These are phyloP conservation scores for Peromyscus nudipes DNA, from an alignment of 2,797 vertebrate species.

Conservation along the genomic window DNA sequence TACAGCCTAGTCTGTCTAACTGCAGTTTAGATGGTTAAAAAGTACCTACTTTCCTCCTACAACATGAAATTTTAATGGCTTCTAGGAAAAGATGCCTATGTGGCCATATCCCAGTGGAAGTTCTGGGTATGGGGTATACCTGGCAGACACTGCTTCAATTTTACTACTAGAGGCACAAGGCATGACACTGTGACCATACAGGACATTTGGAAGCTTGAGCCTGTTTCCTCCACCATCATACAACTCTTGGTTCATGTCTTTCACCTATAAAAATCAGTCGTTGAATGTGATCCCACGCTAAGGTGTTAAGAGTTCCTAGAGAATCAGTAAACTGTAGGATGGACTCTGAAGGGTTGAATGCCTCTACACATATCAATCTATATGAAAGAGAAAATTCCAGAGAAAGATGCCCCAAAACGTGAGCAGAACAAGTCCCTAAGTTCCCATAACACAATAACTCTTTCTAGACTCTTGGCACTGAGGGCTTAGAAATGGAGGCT, in stretches of 20 bases:
- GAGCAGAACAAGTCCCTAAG: conserved; percentile 43
- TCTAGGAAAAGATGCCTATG: neutral
- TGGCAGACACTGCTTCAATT: fast-evolving
- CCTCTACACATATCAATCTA: neutral
- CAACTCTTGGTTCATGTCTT: neutral
- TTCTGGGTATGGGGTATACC: fast-evolving
- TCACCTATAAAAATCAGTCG: neutral
- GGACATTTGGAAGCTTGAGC: fast-evolving
- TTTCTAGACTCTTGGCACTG: neutral
- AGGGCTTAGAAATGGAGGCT: neutral
- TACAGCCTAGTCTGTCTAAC: neutral
- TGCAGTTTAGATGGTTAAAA: neutral
- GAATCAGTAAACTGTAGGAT: fast-evolving
- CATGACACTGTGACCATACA: fast-evolving
- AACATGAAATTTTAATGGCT: neutral
- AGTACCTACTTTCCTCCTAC: neutral
- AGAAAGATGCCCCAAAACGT: conserved; percentile 69
- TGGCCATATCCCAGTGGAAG: neutral
- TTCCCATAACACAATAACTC: conserved; percentile 19
- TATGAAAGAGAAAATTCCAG: neutral
- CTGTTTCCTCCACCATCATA: neutral
- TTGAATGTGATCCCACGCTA: fast-evolving
- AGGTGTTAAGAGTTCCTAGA: neutral
- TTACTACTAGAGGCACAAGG: neutral
- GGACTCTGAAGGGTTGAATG: neutral